Conservation (phyloP, 2,113 vertebrate genomes). For the Monopterus albus region DNA sequence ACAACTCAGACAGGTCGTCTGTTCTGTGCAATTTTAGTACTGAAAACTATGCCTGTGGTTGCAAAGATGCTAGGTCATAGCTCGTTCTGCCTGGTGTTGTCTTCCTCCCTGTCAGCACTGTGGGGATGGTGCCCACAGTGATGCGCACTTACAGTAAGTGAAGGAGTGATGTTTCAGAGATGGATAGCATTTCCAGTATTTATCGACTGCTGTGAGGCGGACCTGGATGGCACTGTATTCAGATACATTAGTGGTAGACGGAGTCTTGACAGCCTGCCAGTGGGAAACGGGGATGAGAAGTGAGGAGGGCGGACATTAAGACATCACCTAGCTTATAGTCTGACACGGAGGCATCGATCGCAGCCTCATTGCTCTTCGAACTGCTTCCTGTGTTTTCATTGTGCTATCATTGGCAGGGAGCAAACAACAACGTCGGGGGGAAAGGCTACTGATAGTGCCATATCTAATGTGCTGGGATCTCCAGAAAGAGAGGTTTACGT, state of each 20-base stretch:
- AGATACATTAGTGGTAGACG: slow-evolving; percentile 80
- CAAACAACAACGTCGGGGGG: slow-evolving; percentile 73
- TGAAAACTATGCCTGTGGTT: slow-evolving; percentile 53
- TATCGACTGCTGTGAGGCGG: slow-evolving; percentile 79
- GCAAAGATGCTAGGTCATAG: slow-evolving; percentile 47
- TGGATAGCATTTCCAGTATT: slow-evolving; percentile 83
- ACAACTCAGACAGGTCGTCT: slow-evolving; percentile 47
- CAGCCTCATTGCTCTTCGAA: slow-evolving; percentile 39
- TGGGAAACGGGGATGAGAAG: slow-evolving; percentile 49
- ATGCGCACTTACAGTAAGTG: slow-evolving; percentile 83
- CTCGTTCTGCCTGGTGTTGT: slow-evolving; percentile 64
- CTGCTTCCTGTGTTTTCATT: slow-evolving; percentile 81
- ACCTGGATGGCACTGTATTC: slow-evolving; percentile 68
- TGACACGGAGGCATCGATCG: slow-evolving; percentile 73
- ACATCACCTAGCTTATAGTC: slow-evolving; percentile 58
- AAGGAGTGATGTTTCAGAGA: slow-evolving; percentile 84
- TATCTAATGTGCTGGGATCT: slow-evolving; percentile 54
- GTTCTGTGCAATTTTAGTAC: slow-evolving; percentile 44
- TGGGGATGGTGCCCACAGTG: slow-evolving; percentile 63
- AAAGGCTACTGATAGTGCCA: slow-evolving; percentile 57
- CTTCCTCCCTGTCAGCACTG: slow-evolving; percentile 74
- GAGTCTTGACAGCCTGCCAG: slow-evolving; percentile 63
- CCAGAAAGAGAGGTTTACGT: slow-evolving; percentile 50
- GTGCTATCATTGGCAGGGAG: slow-evolving; percentile 70
- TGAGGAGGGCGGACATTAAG: slow-evolving; percentile 67